Base-by-base conservation (phyloP, 2,797 vertebrate genomes). In the Leptodactylus fallax region DNA sequence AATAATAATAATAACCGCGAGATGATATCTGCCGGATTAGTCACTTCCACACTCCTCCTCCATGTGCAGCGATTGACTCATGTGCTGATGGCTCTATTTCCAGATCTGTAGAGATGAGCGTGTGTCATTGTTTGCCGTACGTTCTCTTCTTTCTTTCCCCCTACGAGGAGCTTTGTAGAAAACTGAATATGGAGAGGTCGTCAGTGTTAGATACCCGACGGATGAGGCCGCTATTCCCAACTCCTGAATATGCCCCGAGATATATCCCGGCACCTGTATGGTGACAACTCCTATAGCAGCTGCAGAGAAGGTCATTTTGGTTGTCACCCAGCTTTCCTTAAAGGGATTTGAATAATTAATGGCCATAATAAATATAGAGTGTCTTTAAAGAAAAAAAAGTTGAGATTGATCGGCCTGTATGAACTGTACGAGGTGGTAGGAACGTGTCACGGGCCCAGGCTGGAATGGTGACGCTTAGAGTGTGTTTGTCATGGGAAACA, bases 11-110 rank as follows among this genome's bases (percentile, higher is more conserved):
- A 25, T 77, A 47, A 49, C 76, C 23, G 83, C 3, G 53, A 47
- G 56, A 25, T 76, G 4, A 11, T 77, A 27, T 63, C 61, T 6
- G 58, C 56, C 5, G 71, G 71, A 76, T 85, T 76, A 85, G 83
- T 85, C 83, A 77, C 83, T 76, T 85, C 83, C 71, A 58, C 71
- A 85, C 83, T 85, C 56, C 82, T 84, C 56, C 83, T 84, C 83
- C 71, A 60, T 83, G 67, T 83, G 67, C 55, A 47, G 51, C 27
- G 82, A 69, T 83, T 83, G 82, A 69, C 63, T 84, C 69, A 76
- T 76, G 82, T 76, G 81, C 81, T 83, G 69, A 83, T 51, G 49
- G 49, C 49, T 69, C 83, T 76, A 84, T 84, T 84, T 84, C 83
- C 71, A 65, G 74, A 53, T 61, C 77, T 79, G 58, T 55, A 25